Evolutionary conservation across 2,113 vertebrate genomes (phyloP).

Genomic region (Gymnorhina tibicen): DNA sequence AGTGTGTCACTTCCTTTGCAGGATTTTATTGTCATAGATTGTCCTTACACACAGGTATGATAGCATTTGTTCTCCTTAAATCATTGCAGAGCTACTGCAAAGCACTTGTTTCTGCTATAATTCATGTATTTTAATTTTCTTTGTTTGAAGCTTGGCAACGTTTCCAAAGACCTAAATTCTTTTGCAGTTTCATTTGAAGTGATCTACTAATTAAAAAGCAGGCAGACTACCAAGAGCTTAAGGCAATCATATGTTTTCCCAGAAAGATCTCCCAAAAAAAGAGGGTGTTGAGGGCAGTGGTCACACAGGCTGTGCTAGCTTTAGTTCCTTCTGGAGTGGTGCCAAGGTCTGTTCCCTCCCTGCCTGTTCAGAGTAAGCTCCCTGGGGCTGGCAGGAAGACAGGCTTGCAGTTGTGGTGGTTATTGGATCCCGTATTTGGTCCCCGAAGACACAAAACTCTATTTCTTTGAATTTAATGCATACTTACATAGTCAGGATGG

Average conservation of each 20-base stretch:
- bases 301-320: background rate
- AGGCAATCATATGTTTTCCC: background rate
- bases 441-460: background rate
- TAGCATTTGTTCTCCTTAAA: background rate
- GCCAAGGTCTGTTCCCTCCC: background rate
- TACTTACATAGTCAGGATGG: background rate
- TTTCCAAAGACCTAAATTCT: background rate
- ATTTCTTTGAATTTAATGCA: background rate
- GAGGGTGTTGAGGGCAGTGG: background rate
- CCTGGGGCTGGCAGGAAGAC: background rate
- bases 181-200: background rate
- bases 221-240: constrained; percentile 8
- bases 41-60: background rate
- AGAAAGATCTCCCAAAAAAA: background rate
- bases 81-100: background rate
- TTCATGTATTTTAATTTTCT: background rate
- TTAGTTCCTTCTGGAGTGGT: background rate
- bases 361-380: fast-evolving
- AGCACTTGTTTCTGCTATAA: background rate
- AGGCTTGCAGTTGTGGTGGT: background rate
- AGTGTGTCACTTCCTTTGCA: background rate
- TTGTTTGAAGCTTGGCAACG: background rate
- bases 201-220: background rate
- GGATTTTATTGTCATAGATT: background rate
- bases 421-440: background rate